Evolutionary conservation across 1,140 invertebrate species (phyloP).

Genomic region (Rhynchophorus ferrugineus): DNA sequence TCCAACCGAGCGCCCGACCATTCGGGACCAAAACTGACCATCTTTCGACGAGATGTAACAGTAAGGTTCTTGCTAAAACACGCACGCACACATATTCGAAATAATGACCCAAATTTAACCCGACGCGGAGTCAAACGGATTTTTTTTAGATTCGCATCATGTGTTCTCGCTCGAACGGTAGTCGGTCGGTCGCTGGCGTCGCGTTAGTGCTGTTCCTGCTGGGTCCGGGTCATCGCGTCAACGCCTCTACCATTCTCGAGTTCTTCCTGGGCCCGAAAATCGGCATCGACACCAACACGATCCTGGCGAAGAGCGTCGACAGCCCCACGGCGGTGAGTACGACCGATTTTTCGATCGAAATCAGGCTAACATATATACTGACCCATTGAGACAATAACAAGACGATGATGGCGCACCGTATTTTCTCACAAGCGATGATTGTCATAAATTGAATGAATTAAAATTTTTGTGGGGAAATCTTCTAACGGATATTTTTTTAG

Average conservation of each 20-base stretch:
- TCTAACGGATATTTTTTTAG: neutral
- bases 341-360: too few species aligned
- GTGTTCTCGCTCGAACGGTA: neutral
- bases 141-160: neutral
- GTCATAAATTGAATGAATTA: neutral
- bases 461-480: neutral
- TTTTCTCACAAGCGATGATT: neutral
- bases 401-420: too few species aligned
- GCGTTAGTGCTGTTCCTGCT: neutral
- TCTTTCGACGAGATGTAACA: neutral
- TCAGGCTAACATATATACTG: too few species aligned
- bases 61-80: neutral
- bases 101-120: neutral
- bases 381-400: too few species aligned
- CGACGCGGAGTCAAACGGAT: neutral
- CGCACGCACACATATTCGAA: neutral
- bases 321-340: neutral
- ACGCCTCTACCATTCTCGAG: neutral
- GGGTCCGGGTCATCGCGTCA: neutral
- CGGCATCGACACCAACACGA: neutral
- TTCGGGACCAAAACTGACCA: neutral
- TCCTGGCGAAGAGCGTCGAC: neutral
- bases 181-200: too few species aligned
- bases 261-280: conserved; percentile 1
- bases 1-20: too few species aligned